Conservation (phyloP, 2,888 invertebrate species). For the Drosophila pullipes region DNA sequence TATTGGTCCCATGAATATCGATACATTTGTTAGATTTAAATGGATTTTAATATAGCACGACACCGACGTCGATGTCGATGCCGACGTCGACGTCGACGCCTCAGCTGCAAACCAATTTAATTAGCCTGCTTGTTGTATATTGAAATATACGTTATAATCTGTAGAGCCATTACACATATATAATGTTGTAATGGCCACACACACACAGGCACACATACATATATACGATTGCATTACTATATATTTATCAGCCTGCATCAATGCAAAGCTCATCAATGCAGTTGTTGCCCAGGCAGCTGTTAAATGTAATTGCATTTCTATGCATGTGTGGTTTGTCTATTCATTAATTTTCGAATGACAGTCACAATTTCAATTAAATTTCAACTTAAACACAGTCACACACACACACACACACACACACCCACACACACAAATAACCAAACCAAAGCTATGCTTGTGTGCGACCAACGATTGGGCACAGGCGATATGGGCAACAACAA, state of each 20-base stretch:
- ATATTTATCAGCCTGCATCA: conserved; percentile 51
- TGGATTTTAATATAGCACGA: conserved; percentile 72
- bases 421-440: conserved; percentile 14
- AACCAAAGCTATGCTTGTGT: conserved; percentile 15
- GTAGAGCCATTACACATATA: conserved; percentile 50
- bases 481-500: conserved; percentile 59
- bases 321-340: conserved; percentile 43
- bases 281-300: conserved; percentile 48
- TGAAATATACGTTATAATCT: conserved; percentile 54
- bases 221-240: background rate
- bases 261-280: conserved; percentile 65
- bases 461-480: conserved; percentile 64
- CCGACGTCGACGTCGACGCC: conserved; percentile 21
- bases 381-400: conserved; percentile 60
- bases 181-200: conserved; percentile 23
- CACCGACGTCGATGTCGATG: conserved; percentile 28
- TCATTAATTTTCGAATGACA: conserved; percentile 78
- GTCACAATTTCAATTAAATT: conserved; percentile 77
- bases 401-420: conserved; percentile 31
- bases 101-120: conserved; percentile 67
- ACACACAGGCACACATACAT: background rate
- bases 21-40: conserved; percentile 72
- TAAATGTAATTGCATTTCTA: conserved; percentile 75
- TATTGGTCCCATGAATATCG: conserved; percentile 59
- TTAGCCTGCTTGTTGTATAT: conserved; percentile 48